Conservation (phyloP, 2,888 invertebrate genomes). For the Eurytoma californica region DNA sequence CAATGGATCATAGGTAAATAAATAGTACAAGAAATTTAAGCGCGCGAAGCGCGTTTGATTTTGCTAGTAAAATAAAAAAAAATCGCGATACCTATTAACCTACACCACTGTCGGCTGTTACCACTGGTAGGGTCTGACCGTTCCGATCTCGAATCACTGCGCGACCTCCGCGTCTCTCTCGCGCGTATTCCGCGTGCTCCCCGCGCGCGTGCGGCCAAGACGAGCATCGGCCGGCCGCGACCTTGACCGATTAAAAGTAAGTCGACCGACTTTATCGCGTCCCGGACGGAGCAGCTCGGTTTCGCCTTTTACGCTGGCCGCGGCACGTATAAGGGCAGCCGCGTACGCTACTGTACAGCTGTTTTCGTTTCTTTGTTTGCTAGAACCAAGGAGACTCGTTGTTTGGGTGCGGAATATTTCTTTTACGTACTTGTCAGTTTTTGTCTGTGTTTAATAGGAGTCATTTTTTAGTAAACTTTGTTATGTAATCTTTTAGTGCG, state of each 20-base stretch:
- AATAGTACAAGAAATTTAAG: too few relatives aligned
- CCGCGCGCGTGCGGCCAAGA: background rate
- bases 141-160: background rate
- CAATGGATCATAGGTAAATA: too few relatives aligned
- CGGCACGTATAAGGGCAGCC: conserved; percentile 2
- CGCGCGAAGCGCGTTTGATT: too few relatives aligned
- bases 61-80: too few relatives aligned
- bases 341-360: background rate
- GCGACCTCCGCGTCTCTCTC: background rate
- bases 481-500: too few relatives aligned
- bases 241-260: conserved; percentile 54
- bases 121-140: conserved; percentile 1
- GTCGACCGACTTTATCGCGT: background rate
- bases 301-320: background rate
- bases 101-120: background rate
- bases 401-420: too few relatives aligned
- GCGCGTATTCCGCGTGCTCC: background rate
- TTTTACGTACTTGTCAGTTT: too few relatives aligned
- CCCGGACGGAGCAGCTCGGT: background rate
- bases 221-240: background rate
- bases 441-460: too few relatives aligned
- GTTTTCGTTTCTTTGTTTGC: background rate
- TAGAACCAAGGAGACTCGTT: too few relatives aligned
- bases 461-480: too few relatives aligned
- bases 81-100: too few relatives aligned